A percentile compares a stretch with the other conserved stretches of the same genome.
phyloP scores from a whole-genome alignment of 2,888 invertebrate genomes.

The Volucella inflata region DNA sequence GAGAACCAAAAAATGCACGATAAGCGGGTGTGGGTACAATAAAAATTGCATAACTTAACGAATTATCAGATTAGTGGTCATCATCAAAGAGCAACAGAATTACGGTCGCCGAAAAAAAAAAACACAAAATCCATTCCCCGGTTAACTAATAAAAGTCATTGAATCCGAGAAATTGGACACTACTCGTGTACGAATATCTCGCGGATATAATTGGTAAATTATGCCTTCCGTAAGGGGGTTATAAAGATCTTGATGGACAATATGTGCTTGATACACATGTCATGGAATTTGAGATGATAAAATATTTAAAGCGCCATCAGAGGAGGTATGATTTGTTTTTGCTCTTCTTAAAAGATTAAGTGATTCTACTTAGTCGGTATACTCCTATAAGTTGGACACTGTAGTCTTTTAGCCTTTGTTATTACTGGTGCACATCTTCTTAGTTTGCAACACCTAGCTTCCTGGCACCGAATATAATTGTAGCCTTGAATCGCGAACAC shows the following conservation, averaged over 20 bases:
- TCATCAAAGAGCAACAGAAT: not conserved
- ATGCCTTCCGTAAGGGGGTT: slow-evolving; percentile 20
- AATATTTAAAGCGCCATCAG: too few species aligned
- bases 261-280: too few species aligned
- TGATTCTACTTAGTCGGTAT: too few species aligned
- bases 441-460: too few species aligned
- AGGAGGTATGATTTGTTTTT: too few species aligned
- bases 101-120: not conserved
- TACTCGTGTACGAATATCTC: not conserved
- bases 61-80: slow-evolving; percentile 37
- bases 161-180: slow-evolving; percentile 36
- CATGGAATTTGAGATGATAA: too few species aligned
- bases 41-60: slow-evolving; percentile 49
- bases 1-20: not conserved
- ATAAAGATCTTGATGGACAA: not conserved
- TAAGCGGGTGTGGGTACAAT: slow-evolving; percentile 15
- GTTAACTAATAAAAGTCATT: slow-evolving; percentile 33
- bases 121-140: not conserved
- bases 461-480: too few species aligned
- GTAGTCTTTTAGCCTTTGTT: too few species aligned
- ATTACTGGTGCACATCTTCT: too few species aligned
- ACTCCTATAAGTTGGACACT: too few species aligned
- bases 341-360: too few species aligned
- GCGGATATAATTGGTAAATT: slow-evolving; percentile 43
- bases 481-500: too few species aligned